These are phyloP conservation scores for Ceryle rudis DNA, from an alignment of 2,797 vertebrate genomes.

Conservation along the genomic window DNA sequence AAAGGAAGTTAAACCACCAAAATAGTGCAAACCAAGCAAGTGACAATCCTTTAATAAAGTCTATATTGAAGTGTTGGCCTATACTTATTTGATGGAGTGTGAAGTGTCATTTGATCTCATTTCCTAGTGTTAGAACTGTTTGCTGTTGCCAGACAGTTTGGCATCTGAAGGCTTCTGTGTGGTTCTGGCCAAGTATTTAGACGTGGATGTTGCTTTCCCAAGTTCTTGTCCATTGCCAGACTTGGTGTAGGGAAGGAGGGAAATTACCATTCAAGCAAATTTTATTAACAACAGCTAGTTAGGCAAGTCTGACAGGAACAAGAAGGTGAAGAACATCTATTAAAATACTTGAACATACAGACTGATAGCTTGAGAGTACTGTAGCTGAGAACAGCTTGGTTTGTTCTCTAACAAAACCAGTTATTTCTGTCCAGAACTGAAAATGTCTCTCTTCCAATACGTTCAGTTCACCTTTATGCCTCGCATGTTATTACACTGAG, in stretches of 20 bases:
- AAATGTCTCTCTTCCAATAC: neutral
- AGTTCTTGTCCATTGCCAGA: neutral
- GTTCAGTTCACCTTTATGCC: neutral
- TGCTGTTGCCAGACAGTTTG: neutral
- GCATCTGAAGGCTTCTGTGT: neutral
- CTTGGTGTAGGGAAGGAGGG: neutral
- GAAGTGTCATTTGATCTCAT: conserved; percentile 4
- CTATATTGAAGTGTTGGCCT: neutral
- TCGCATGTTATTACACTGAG: neutral
- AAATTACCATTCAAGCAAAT: conserved; percentile 33
- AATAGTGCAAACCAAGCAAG: neutral
- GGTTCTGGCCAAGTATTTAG: neutral
- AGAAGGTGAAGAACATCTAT: neutral
- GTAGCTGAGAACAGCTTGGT: neutral
- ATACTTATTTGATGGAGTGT: neutral
- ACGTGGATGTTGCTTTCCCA: neutral
- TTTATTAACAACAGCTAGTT: neutral
- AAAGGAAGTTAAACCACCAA: neutral
- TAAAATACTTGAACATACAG: neutral
- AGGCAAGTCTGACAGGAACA: conserved; percentile 7
- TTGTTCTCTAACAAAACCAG: neutral
- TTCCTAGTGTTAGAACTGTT: neutral
- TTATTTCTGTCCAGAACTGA: neutral
- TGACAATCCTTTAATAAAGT: neutral
- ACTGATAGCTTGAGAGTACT: neutral